Evolutionary conservation across 1,140 invertebrate species (phyloP), one percentile per base, ranked within the genome.

Genomic region (Patella vulgata): DNA sequence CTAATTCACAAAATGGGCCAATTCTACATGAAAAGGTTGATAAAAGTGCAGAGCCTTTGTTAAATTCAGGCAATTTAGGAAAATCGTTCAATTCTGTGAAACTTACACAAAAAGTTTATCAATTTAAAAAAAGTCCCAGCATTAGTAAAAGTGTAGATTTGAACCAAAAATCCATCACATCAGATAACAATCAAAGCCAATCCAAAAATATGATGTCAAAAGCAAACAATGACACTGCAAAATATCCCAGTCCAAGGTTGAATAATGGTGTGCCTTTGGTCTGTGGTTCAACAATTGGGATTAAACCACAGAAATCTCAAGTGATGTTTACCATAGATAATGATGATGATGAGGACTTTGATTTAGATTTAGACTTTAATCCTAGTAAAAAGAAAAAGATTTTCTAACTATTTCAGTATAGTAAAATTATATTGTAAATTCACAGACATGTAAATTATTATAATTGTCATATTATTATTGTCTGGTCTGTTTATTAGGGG

Each of bases 361-460:
- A 71, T 40, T 54, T 67, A 21, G 68, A 67, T n/a, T 39, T 71
- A 4, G 68, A 70, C 33, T 48, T 68, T 44, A 39, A 55, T 23
- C 36, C 33, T 8, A 36, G 6, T 36, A 36, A 36, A 36, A 36
- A 36, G 33, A 12, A 21, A 25, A 54, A 43, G 21, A 43, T 21
- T 3, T 21, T 2, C 53, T 53, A 33, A 53, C n/a, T n/a, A n/a
- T n/a, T n/a, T n/a, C n/a, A n/a, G n/a, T n/a, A n/a, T n/a, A n/a
- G n/a, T n/a, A n/a, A n/a, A n/a, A n/a, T n/a, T n/a, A n/a, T n/a
- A n/a, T n/a, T n/a, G n/a, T n/a, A n/a, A n/a, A n/a, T n/a, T n/a
- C n/a, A n/a, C n/a, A n/a, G n/a, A n/a, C n/a, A n/a, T n/a, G n/a
- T n/a, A n/a, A n/a, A n/a, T n/a, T n/a, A n/a, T n/a, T n/a, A n/a